A percentile compares a stretch with the other conserved stretches of the same genome.
These are phyloP conservation scores for Odontamblyopus lacepedii DNA, from an alignment of 2,797 vertebrate genomes.

Conservation along the genomic window DNA sequence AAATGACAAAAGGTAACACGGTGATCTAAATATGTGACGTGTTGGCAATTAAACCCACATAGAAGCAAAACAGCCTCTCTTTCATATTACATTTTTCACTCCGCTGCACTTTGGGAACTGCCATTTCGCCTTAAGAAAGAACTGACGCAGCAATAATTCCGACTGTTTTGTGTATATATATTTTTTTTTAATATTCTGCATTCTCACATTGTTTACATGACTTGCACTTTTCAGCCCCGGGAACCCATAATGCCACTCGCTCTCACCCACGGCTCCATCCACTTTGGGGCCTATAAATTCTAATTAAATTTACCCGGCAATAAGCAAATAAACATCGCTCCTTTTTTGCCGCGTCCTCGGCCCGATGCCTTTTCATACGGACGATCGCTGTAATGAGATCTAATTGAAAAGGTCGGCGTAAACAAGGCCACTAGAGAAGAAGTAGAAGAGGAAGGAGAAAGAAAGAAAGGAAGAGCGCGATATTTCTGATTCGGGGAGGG, in stretches of 20 bases:
- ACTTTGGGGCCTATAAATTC: conserved; percentile 5
- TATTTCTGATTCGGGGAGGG: background rate
- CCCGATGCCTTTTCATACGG: background rate
- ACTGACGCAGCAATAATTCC: background rate
- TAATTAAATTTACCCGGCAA: conserved; percentile 2
- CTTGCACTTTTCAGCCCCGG: conserved; percentile 3
- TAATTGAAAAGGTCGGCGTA: conserved; percentile 11
- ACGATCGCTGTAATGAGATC: background rate
- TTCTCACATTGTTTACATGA: conserved; percentile 10
- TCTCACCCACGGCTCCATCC: conserved; percentile 5
- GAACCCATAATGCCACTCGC: background rate
- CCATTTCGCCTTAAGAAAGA: background rate
- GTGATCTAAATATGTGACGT: too few species aligned
- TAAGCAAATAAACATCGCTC: conserved; percentile 7
- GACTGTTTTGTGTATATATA: background rate
- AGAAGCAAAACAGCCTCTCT: too few species aligned
- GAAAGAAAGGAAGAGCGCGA: too few species aligned
- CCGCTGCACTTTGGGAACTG: background rate
- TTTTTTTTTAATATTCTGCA: background rate
- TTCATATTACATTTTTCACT: background rate
- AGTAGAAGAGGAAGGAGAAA: too few species aligned
- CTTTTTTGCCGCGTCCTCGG: conserved; percentile 2
- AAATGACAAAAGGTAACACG: too few species aligned
- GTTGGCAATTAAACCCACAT: too few species aligned
- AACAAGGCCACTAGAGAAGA: background rate